Base-by-base conservation (phyloP, 2,888 invertebrate species). In the Malthinus flaveolus region DNA sequence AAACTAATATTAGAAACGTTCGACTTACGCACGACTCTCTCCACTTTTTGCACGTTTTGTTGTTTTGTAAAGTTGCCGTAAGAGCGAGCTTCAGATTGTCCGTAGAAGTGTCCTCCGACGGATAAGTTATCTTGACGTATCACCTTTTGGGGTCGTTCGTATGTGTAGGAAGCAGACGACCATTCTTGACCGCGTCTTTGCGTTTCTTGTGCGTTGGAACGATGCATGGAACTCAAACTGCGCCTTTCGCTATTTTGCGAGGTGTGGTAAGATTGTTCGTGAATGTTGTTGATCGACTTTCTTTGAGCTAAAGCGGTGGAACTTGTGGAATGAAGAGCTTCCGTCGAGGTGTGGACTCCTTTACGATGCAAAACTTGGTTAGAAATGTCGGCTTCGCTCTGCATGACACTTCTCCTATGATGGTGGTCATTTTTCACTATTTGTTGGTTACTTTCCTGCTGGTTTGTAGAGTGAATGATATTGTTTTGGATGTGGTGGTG, bases 331-430 rank as follows among this genome's bases (percentile, higher is more conserved):
- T 90, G 90, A 4, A 88, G 80, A 1, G 88, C 87, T 77, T 90
- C 90, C n/a, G 85, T 86, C 0, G 86, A 85, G 0, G 86, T 84
- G 1, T 85, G 82, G 8, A 84, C 78, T 11, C 87, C 86, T 72
- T 90, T 91, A 37, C 93, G 85, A 74, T 92, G 90, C 33, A 93
- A 82, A 42, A 93, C 88, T 37, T 91, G 83, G 71, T 93, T 93
- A 48, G 83, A 84, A 2, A 90, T 84, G 66, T 91, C 86, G n/a
- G 87, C 84, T 52, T 89, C 85, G 0, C 90, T 87, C 1, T 89
- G 85, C 61, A 93, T 84, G 46, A 90, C 84, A 61, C 87, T 91
- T 70, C 88, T 87, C 39, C 90, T 84, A 71, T 91, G 92, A 63
- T 85, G 84, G 6, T 42, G 73, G 51, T 66, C 70, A 23, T 68